Evolutionary conservation across 2,888 invertebrate genomes (phyloP), one percentile per base, ranked within the genome.

Genomic region (Acrobasis suavella): DNA sequence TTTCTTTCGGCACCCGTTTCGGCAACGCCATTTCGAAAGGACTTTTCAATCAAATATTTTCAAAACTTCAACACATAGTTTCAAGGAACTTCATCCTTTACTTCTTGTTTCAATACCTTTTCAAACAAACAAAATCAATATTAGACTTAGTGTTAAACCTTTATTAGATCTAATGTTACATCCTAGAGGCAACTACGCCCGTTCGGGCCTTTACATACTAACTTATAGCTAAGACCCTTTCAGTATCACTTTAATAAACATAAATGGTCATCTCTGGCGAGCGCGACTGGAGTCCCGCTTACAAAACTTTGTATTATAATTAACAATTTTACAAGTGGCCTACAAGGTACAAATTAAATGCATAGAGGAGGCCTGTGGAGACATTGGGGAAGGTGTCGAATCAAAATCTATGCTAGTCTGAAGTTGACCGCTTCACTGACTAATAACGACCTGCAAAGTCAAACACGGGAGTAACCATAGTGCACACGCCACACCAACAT

Each of bases 41-140:
- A 81, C 83, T 82, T 81, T 88, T 91, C 89, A 86, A 89, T 84
- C 83, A 88, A 90, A 92, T 81, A 89, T 90, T 91, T 91, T 90
- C 90, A 89, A 91, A 87, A 92, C 92, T 92, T 92, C 91, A 90
- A 91, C 85, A 90, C 86, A 91, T 89, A 91, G 83, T 89, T 91
- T 92, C 91, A 91, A 91, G 91, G 92, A 92, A 93, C 93, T 94
- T 95, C 95, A 95, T 95, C 95, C 95, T 94, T 95, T 94, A 95
- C 95, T 95, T 95, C 95, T 95, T 95, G 95, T 95, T 95, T 95
- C 95, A 95, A 95, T 94, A 95, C 95, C 95, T 95, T 95, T 94
- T 95, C 94, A 95, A 95, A 95, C 94, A 95, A 95, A 95, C 95
- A 95, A 95, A 95, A 94, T 94, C 92, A 93, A 93, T 87, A 94